Base-by-base conservation (phyloP, 1,140 invertebrate species). In the Druon quercuslanigerum region DNA sequence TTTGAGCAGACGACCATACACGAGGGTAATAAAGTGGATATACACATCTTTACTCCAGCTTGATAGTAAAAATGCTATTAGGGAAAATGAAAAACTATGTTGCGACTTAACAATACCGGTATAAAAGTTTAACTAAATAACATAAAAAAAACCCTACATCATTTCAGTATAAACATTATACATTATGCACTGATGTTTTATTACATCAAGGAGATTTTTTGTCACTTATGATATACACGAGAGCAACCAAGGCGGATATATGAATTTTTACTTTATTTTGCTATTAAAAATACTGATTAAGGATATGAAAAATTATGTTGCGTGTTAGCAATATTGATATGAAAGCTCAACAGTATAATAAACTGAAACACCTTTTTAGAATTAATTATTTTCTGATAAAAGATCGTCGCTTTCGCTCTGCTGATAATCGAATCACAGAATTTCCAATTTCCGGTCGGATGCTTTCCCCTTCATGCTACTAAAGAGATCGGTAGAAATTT, bases 161-260 rank as follows among this genome's bases (percentile, higher is more conserved):
- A 25, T 3, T 33, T 33, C 5, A 33, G 25, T 33, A 33, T 33
- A 33, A 33, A 33, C 84, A 81, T 80, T 85, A 82, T 85, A 83
- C 83, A 85, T 85, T 83, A 82, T 80, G 82, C 83, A 85, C 83
- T 77, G 84, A 85, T 79, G 78, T 84, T 80, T 79, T 83, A 84
- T 79, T 78, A 72, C 25, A 60, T 20, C 7, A 33, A 6, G 14
- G 40, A 66, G 57, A 66, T 66, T 13, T 40, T 66, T 16, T 40
- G 25, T 25, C 25, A 66, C 57, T 66, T 66, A 40, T 1, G 57
- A 33, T 66, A 66, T 40, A 33, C 25, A 33, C 25, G 25, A 5
- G 19, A 12, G 20, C 16, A 66, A 66, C 40, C 16, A 66, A 66
- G 16, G 16, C 14, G 51, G 3, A 33, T 33, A 33, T 7, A 7